These are phyloP conservation scores for Frieseomelitta varia DNA, from an alignment of 1,140 invertebrate genomes.

Conservation along the genomic window DNA sequence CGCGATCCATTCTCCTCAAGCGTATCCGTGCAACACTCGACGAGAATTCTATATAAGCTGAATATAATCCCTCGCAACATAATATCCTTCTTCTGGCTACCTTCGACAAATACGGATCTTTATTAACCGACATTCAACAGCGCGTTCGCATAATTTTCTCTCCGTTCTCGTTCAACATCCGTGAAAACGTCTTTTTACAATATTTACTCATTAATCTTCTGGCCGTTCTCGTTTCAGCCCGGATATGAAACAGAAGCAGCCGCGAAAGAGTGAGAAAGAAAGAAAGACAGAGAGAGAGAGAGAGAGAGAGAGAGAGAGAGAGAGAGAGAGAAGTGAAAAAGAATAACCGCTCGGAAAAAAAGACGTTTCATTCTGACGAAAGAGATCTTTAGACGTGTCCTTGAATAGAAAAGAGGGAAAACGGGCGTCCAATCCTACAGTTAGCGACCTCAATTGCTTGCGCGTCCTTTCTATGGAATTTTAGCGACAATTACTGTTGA, in stretches of 20 bases:
- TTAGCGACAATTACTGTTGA: neutral
- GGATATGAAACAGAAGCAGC: neutral
- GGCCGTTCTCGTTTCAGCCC: neutral
- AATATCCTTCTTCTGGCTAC: neutral
- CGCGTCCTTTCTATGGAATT: neutral
- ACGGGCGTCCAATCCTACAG: neutral
- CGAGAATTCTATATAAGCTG: neutral
- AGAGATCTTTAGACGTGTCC: neutral
- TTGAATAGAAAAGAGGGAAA: neutral
- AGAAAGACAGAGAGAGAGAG: too few relatives aligned
- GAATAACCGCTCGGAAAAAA: neutral
- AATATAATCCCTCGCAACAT: too few relatives aligned
- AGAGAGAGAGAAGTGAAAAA: neutral
- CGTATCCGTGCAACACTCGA: neutral
- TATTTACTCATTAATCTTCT: constrained; percentile 15
- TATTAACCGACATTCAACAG: constrained; percentile 10
- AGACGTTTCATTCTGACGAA: neutral
- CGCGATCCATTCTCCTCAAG: neutral
- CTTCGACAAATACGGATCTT: constrained; percentile 11
- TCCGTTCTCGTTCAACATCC: neutral
- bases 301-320: neutral
- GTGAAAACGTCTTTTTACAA: constrained; percentile 1
- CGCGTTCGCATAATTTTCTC: neutral
- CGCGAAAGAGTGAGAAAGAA: neutral
- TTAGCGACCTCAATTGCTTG: neutral